Base-by-base conservation (phyloP, 2,113 vertebrate genomes). In the Vicugna pacos region DNA sequence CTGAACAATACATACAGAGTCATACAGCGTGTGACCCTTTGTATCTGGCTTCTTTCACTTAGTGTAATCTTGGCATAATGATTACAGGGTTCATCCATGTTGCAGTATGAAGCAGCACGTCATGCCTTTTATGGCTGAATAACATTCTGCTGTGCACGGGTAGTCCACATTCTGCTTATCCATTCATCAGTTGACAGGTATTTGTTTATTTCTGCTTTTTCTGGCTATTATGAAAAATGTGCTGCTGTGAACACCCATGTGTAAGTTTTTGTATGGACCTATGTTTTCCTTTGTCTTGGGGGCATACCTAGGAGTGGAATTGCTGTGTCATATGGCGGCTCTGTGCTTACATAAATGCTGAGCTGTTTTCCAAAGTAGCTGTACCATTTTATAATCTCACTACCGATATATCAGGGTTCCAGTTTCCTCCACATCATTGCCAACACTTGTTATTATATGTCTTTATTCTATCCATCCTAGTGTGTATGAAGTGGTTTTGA, bases 21-120 rank as follows among this genome's bases (percentile, higher is more conserved):
- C 22, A 81, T 52, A 70, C 11, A 86, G 64, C 60, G 69, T 7
- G 20, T 46, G 50, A 22, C 58, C 38, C 83, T 82, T 93, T 58
- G 48, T 84, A 58, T 75, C 69, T 88, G 80, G 19, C 17, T 95
- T 95, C 54, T 93, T 89, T 93, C 64, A 46, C 10, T 52, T 69
- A 65, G 50, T 17, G 35, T 56, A 32, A 87, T 86, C 56, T 70
- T 85, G n/a, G 17, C 56, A 60, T 89, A 58, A 69, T 81, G 5
- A 54, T 93, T 89, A 46, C 24, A 67, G 60, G 24, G 12, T 77
- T 58, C n/a, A 73, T 50, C 20, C 6, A 2, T 69, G 46, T 62
- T 30, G 32, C 79, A 82, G 20, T 30, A 73, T 67, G 60, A 91
- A 80, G 48, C 11, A 69, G 30, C 16, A 89, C 15, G 52, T 75